phyloP scores from a whole-genome alignment of 2,113 vertebrate genomes.

The Octodon degus region DNA sequence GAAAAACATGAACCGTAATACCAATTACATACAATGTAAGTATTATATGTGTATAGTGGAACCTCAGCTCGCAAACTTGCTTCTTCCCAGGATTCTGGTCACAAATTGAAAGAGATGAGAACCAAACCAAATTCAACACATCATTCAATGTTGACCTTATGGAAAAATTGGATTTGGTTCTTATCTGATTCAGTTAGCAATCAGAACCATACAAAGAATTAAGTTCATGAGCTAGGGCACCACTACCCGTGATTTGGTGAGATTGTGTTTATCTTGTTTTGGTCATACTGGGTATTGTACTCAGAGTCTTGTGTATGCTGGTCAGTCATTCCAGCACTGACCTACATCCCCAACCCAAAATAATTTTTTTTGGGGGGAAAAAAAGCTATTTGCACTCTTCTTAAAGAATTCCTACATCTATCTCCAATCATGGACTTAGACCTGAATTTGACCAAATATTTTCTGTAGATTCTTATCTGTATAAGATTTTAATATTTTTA shows the following conservation, averaged over 20 bases:
- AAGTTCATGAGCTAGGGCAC: not conserved
- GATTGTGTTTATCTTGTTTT: not conserved
- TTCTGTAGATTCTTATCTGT: slow-evolving; percentile 15
- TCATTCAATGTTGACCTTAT: not conserved
- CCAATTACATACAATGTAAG: not conserved
- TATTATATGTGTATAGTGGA: not conserved
- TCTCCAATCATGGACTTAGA: slow-evolving; percentile 16
- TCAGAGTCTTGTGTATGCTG: not conserved
- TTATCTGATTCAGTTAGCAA: not conserved
- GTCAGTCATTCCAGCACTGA: not conserved
- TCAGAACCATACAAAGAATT: not conserved
- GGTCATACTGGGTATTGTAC: not conserved
- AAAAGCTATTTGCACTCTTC: not conserved
- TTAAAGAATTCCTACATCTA: not conserved
- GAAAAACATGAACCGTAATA: not conserved
- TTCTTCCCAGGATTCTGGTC: not conserved
- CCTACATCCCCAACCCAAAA: not conserved
- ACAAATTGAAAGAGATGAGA: not conserved
- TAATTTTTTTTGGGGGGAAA: not conserved
- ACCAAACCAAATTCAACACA: not conserved
- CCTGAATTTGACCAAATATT: not conserved
- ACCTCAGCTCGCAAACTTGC: not conserved
- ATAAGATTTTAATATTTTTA: not conserved
- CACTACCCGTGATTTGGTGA: not conserved
- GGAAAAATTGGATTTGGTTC: not conserved